Percentiles rank a stretch among this genome's conserved stretches.
Evolutionary conservation across 2,113 vertebrate species (phyloP).

Genomic region (Siniperca chuatsi): DNA sequence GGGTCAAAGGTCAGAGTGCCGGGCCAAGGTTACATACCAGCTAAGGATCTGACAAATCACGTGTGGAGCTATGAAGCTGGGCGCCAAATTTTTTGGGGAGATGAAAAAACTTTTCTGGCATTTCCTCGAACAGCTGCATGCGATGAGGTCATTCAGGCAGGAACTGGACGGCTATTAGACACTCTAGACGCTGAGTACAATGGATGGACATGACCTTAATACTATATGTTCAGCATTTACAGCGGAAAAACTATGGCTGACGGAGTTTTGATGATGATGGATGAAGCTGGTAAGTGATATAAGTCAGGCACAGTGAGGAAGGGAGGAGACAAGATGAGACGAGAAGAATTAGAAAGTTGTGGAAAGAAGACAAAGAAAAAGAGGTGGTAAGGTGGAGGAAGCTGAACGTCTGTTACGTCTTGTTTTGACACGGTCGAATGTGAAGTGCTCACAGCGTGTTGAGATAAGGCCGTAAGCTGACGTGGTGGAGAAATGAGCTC

Average conservation of each 20-base stretch:
- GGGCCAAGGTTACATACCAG: conserved; percentile 60
- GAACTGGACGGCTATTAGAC: conserved; percentile 40
- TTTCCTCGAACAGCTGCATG: conserved; percentile 54
- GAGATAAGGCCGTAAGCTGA: conserved; percentile 18
- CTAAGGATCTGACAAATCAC: conserved; percentile 53
- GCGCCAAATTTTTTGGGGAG: not conserved
- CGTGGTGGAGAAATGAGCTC: conserved; percentile 16
- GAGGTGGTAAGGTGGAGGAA: not conserved
- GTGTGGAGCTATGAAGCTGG: not conserved
- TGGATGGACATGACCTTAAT: conserved; percentile 29
- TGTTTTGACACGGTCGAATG: conserved; percentile 55
- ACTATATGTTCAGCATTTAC: conserved; percentile 17
- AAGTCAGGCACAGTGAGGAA: not conserved
- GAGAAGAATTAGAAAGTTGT: conserved; percentile 11
- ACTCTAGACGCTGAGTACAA: not conserved
- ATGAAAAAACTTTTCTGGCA: conserved; percentile 24
- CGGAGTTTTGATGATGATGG: conserved; percentile 26
- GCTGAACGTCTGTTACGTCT: conserved; percentile 23
- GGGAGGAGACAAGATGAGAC: not conserved
- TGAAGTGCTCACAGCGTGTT: conserved; percentile 37
- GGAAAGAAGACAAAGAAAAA: not conserved
- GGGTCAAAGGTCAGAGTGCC: conserved; percentile 57
- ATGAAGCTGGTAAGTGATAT: conserved; percentile 20
- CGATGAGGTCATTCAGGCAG: conserved; percentile 47
- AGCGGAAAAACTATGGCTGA: not conserved